Conservation (phyloP, 2,113 vertebrate species). For the Ascaphus truei region DNA sequence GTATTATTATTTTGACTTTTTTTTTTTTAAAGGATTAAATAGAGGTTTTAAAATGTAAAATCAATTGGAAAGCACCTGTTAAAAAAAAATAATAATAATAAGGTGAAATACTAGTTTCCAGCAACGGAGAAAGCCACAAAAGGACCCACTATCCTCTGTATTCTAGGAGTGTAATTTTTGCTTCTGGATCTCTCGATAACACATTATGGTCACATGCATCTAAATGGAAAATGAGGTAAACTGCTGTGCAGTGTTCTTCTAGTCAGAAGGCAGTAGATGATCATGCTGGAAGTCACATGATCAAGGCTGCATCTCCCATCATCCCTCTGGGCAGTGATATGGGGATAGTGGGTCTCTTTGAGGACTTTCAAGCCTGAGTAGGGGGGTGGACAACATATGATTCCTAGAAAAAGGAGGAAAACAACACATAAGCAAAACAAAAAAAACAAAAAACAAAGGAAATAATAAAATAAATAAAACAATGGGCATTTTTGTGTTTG, state of each 20-base stretch:
- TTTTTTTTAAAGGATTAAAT: not conserved
- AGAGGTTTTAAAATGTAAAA: not conserved
- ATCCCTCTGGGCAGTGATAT: slow-evolving; percentile 90
- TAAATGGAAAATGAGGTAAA: slow-evolving; percentile 86
- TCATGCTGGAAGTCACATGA: slow-evolving; percentile 90
- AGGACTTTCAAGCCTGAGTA: slow-evolving; percentile 99
- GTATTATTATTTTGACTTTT: too few relatives aligned
- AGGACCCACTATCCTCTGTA: slow-evolving; percentile 97
- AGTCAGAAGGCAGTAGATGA: slow-evolving; percentile 87
- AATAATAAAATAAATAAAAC: slow-evolving; percentile 70
- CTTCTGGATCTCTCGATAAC: slow-evolving; percentile 60
- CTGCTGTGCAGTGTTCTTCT: slow-evolving; percentile 88
- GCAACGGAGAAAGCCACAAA: slow-evolving; percentile 94
- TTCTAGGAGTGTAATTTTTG: slow-evolving; percentile 60
- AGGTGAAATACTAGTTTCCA: slow-evolving; percentile 39
- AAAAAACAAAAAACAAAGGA: slow-evolving; percentile 83
- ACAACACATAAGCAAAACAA: slow-evolving; percentile 99
- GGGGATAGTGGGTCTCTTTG: slow-evolving; percentile 99
- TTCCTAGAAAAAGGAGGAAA: slow-evolving; percentile 99
- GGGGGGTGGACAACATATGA: slow-evolving; percentile 99
- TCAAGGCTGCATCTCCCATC: slow-evolving; percentile 92
- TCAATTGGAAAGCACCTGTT: slow-evolving; percentile 60
- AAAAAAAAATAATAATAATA: slow-evolving; percentile 59
- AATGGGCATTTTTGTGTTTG: too few relatives aligned
- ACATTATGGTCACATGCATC: slow-evolving; percentile 73